Evolutionary conservation across 2,797 vertebrate genomes (phyloP), one percentile per base, ranked within the genome.

Genomic region (Lacerta viridis): DNA sequence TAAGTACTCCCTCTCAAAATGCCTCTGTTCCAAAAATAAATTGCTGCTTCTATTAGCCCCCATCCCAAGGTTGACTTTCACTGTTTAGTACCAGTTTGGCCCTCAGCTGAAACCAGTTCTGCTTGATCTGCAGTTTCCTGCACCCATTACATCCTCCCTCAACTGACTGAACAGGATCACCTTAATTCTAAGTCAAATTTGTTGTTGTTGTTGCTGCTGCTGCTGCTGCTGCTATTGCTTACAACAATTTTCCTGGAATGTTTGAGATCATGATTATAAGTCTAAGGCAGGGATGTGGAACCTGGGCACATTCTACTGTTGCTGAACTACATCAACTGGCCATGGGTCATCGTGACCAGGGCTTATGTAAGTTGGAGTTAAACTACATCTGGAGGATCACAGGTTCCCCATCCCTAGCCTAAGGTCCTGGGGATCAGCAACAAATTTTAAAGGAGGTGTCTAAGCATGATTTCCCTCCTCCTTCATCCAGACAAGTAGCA

Each of bases 191-290:
- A 5, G n/a, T 41, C 4, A 43, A 46, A 27, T 72, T 72, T 33
- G 71, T 36, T 33, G 15, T 6, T 33, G 29, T 18, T 15, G 43
- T 27, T 8, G 41, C 5, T 41, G 41, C 1, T 4, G 20, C 27
- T 8, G 27, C 29, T 9, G 43, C 43, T 7, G 27, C 36, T 9
- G 43, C 64, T 75, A 69, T 29, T 43, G 11, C 64, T 8, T 74
- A 33, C 15, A 66, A 50, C 10, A 61, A 46, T n/a, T 82, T 93
- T 93, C 72, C 83, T 83, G 83, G 43, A 95, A 88, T 15, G 86
- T 77, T 86, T 84, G 86, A 80, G 91, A 89, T 43, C 84, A 11
- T 41, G 77, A 9, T 88, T 77, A 18, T 50, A 3, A 0, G 0
- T 84, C 84, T 55, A 41, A 33, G 46, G 17, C 71, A 72, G 71